Conservation (phyloP, 2,113 vertebrate genomes). For the Solenodon paradoxus region DNA sequence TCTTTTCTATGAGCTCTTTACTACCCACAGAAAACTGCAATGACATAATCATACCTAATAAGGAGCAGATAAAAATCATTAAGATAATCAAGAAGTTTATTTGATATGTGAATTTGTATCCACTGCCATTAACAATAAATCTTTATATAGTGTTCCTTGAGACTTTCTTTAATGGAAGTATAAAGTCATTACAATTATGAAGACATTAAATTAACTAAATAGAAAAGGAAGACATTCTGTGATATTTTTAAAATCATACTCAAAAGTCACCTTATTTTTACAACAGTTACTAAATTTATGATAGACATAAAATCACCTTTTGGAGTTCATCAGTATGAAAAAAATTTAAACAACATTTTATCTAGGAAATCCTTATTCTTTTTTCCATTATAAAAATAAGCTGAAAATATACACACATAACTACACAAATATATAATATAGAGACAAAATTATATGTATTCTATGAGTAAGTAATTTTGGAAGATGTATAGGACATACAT, state of each 20-base stretch:
- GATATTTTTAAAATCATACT: background rate
- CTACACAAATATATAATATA: background rate
- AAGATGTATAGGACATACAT: background rate
- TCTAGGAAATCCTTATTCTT: background rate
- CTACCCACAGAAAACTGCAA: background rate
- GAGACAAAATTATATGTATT: background rate
- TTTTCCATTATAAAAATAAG: background rate
- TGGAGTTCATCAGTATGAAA: background rate
- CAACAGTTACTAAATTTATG: background rate
- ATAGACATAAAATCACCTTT: background rate
- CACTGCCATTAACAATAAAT: background rate
- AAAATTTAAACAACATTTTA: background rate
- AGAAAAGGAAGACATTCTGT: background rate
- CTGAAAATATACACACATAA: background rate
- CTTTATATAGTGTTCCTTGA: background rate
- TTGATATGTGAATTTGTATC: background rate
- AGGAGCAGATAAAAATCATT: background rate
- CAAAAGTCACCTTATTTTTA: conserved; percentile 1
- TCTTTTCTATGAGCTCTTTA: background rate
- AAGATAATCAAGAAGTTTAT: background rate
- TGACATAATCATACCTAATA: background rate
- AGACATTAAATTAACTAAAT: background rate
- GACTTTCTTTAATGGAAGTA: background rate
- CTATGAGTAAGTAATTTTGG: background rate
- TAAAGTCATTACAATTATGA: background rate